Evolutionary conservation across 2,888 invertebrate species (phyloP).

Genomic region (Fragum fragum): DNA sequence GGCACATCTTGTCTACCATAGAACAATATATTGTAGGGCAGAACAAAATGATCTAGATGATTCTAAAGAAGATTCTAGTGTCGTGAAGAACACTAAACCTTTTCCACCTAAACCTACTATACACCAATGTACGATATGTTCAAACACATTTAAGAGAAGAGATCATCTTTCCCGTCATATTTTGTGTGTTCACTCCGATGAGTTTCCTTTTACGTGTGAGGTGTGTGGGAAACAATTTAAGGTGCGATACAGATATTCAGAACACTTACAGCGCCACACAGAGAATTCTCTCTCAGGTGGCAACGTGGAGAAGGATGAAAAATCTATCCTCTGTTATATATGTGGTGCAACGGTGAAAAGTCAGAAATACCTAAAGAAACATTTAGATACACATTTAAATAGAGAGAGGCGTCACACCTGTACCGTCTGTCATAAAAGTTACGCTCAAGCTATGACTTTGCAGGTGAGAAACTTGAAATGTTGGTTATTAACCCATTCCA

Average conservation of each 20-base stretch:
- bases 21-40: background rate
- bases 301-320: background rate
- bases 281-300: background rate
- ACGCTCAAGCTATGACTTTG: slow-evolving; percentile 21
- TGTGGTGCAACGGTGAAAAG: slow-evolving; percentile 34
- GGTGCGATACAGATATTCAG: background rate
- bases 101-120: background rate
- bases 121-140: background rate
- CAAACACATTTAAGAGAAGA: background rate
- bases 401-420: slow-evolving; percentile 20
- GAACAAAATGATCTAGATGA: background rate
- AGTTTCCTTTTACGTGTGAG: slow-evolving; percentile 1
- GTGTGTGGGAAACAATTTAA: slow-evolving; percentile 5
- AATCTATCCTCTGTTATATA: slow-evolving; percentile 25
- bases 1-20: slow-evolving; percentile 9
- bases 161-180: slow-evolving; percentile 20
- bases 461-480: background rate
- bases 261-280: slow-evolving; percentile 8
- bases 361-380: slow-evolving; percentile 20
- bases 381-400: slow-evolving; percentile 19
- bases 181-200: slow-evolving; percentile 9
- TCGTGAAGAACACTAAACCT: background rate
- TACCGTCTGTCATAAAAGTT: slow-evolving; percentile 23
- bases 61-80: background rate
- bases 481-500: no score